These are phyloP conservation scores for Urocynchramus pylzowi DNA, from an alignment of 2,113 vertebrate genomes.

Conservation along the genomic window DNA sequence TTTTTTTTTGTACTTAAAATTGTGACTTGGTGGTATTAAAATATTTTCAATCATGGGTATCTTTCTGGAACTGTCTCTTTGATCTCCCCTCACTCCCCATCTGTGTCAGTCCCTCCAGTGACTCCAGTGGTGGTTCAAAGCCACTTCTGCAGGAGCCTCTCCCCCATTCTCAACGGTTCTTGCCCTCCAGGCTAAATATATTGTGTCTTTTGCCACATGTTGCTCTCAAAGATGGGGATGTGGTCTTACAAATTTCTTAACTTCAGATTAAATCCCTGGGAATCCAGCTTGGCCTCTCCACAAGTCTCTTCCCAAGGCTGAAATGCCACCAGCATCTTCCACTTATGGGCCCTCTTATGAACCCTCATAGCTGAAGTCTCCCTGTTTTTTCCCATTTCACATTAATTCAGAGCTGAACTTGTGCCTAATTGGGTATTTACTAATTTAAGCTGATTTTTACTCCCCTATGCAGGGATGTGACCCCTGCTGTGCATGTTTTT, in stretches of 20 bases:
- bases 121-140: background rate
- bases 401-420: background rate
- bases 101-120: background rate
- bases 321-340: background rate
- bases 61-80: background rate
- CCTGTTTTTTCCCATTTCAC: background rate
- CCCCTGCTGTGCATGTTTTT: background rate
- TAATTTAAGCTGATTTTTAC: background rate
- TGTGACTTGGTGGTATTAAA: constrained; percentile 13
- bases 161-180: rapidly evolving
- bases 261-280: background rate
- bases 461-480: rapidly evolving
- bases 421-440: background rate
- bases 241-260: background rate
- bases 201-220: rapidly evolving
- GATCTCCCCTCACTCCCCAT: background rate
- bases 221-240: background rate
- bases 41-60: background rate
- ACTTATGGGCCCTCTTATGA: rapidly evolving
- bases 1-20: constrained; percentile 42
- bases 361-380: background rate
- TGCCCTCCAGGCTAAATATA: background rate
- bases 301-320: background rate
- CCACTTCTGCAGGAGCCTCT: background rate
- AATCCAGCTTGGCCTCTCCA: background rate